A percentile compares a stretch with the other conserved stretches of the same genome.
phyloP scores from a whole-genome alignment of 23 tunicate species.

The Corella eumyota region DNA sequence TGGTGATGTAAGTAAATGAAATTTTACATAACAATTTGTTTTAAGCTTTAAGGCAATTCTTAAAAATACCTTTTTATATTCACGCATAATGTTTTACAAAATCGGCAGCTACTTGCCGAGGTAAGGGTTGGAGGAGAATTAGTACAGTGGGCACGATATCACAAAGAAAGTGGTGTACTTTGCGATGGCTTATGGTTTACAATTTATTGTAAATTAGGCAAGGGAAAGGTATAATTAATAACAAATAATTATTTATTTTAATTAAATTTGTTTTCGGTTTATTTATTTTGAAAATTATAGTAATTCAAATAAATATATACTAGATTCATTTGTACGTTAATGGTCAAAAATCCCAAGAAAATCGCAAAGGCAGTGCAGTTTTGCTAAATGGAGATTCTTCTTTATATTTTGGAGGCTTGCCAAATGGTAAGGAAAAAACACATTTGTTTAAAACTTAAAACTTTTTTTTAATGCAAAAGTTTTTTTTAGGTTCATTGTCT shows the following conservation, averaged over 20 bases:
- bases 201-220: background rate
- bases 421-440: too few species aligned
- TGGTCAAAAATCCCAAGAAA: too few species aligned
- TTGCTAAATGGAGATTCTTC: too few species aligned
- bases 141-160: constrained; percentile 2
- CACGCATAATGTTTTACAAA: background rate
- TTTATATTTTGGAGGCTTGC: too few species aligned
- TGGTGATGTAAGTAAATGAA: background rate
- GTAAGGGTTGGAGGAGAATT: background rate
- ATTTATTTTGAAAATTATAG: too few species aligned
- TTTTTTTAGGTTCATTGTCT: background rate
- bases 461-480: too few species aligned
- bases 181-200: constrained; percentile 18
- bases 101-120: background rate
- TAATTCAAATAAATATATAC: too few species aligned
- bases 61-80: background rate
- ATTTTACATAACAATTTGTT: background rate
- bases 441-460: too few species aligned
- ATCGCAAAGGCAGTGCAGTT: too few species aligned
- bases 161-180: background rate
- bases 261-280: too few species aligned
- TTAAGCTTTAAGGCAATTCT: background rate
- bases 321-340: too few species aligned
- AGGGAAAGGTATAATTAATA: background rate
- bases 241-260: too few species aligned